Evolutionary conservation across 2,113 vertebrate species (phyloP), one percentile per base, ranked within the genome.

Genomic region (Sylvietta virens): DNA sequence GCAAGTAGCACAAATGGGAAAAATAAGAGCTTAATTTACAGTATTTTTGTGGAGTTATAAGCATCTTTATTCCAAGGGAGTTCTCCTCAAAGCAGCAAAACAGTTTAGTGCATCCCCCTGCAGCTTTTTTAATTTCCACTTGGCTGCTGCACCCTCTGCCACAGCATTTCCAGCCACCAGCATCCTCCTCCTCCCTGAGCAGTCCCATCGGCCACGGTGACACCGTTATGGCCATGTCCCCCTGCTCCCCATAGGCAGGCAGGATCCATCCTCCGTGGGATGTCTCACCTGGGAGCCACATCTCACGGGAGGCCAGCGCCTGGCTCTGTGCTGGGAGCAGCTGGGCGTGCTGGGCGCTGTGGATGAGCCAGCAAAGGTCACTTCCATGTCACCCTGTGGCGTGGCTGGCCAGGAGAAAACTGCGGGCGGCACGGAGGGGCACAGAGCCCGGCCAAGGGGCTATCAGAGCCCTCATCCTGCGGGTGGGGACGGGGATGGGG

Each of bases 301-400:
- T n/a, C n/a, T n/a, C n/a, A 1, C 2, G 2, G 3, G 3, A 27
- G 18, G 47, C 37, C 24, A 1, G 7, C 0, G 8, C 28, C 15
- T 7, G 4, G 20, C 33, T 42, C 4, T 56, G 50, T 50, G 28
- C 44, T 4, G 11, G 67, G 53, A 86, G 81, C 67, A 45, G 44
- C 76, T 51, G 33, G 47, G n/a, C 0, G 0, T 1, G 8, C 56
- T 4, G 3, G 57, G 27, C 0, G 0, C 47, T 1, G 2, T 1
- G 33, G 23, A 4, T 0, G 9, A 76, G 81, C 58, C 72, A 72
- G 67, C 35, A 18, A 65, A 81, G 54, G 77, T 81, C 81, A 30
- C 50, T 69, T 26, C 50, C 58, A 21, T 0, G 5, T 31, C 62
- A 19, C 57, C 71, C 71, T 1, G 3, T 2, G 31, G 45, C n/a